Base-by-base conservation (phyloP, 1,140 invertebrate species). In the Mizuhopecten yessoensis region DNA sequence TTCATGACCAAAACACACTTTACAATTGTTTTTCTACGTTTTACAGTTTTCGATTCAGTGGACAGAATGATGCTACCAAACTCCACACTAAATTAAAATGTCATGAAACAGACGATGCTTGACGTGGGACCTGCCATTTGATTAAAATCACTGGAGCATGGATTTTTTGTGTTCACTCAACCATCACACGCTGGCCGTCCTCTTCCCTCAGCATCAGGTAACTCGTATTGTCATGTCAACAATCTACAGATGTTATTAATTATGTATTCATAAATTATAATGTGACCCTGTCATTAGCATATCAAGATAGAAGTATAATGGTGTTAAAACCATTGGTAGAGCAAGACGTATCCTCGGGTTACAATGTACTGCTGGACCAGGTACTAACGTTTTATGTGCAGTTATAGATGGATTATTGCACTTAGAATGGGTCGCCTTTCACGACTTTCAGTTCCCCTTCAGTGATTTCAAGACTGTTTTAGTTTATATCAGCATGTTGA, bases 71-170 rank as follows among this genome's bases (percentile, higher is more conserved):
- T 75, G 57, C 57, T 75, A 29, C 57, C 17, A 75, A 75, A 75
- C 57, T 75, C n/a, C 23, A 75, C 9, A 75, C 57, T n/a, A 29
- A 75, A 75, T 75, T 75, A 75, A 75, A 75, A 75, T 29, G n/a
- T 75, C 57, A 75, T 75, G 57, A 75, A 75, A 75, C 57, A 11
- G 57, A n/a, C 57, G 23, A 75, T 13, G 57, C 57, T 75, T 75
- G 57, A 75, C 57, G 11, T 9, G n/a, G 57, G 57, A 75, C 57
- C n/a, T 75, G 57, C 11, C 57, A 75, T 75, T 75, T 75, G 57
- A 75, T 29, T 75, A 75, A 75, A 75, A 75, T 75, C 57, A 29
- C n/a, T 75, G 57, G 57, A 75, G 23, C 57, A 75, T 75, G n/a
- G 57, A 75, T 75, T 75, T n/a, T 23, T 29, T 75, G 23, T 75